Conservation (phyloP, 2,888 invertebrate genomes). For the Athalia cordata region DNA sequence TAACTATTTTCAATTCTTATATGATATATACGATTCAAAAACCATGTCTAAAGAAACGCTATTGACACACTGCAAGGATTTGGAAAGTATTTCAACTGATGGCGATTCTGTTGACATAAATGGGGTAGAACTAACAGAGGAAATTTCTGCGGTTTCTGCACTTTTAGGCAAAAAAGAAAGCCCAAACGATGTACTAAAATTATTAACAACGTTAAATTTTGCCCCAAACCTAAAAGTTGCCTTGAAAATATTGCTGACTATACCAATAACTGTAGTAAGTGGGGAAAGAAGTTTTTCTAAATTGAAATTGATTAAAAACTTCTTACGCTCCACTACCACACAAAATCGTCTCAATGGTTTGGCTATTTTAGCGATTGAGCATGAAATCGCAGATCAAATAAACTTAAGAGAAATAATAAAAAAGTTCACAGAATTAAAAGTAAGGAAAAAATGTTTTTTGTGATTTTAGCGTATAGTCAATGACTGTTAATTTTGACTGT, state of each 20-base stretch:
- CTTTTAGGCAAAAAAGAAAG: slow-evolving; percentile 45
- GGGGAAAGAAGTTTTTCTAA: slow-evolving; percentile 46
- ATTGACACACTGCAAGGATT: slow-evolving; percentile 48
- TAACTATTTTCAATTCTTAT: slow-evolving; percentile 19
- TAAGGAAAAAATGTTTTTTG: no score
- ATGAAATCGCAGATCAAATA: slow-evolving; percentile 2
- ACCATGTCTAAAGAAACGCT: slow-evolving; percentile 48
- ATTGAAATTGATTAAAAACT: slow-evolving; percentile 51
- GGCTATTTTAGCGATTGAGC: slow-evolving; percentile 47
- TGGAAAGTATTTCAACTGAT: slow-evolving; percentile 41
- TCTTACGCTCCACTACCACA: slow-evolving; percentile 46
- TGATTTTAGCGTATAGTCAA: no score
- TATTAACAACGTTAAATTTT: background rate
- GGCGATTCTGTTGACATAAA: slow-evolving; percentile 44
- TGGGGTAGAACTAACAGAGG: slow-evolving; percentile 49
- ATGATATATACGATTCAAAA: slow-evolving; percentile 45
- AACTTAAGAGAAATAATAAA: no score
- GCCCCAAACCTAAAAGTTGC: slow-evolving; percentile 30
- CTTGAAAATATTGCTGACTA: slow-evolving; percentile 43
- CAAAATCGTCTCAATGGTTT: slow-evolving; percentile 45
- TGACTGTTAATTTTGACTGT: no score
- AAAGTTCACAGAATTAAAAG: no score
- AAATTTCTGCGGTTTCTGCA: slow-evolving; percentile 46
- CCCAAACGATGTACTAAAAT: slow-evolving; percentile 37
- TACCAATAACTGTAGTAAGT: slow-evolving; percentile 47